Conservation (phyloP, 2,113 vertebrate genomes). For the Manacus vitellinus region DNA sequence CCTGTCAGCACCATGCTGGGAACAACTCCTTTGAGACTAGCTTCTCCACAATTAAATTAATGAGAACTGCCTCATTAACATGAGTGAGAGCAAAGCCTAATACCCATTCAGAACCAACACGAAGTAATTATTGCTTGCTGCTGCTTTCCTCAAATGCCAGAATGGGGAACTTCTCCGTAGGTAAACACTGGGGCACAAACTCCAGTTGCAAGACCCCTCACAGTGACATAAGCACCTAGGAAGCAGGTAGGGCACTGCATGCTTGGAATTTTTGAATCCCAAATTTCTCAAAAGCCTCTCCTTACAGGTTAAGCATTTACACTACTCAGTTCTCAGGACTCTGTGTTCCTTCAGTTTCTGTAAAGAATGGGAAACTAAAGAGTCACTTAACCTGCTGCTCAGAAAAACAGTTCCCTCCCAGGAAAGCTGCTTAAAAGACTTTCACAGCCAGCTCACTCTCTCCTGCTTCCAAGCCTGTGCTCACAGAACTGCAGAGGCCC, state of each 20-base stretch:
- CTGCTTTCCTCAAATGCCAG: neutral
- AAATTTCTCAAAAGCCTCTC: neutral
- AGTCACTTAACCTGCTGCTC: slow-evolving; percentile 58
- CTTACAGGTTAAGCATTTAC: neutral
- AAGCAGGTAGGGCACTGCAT: neutral
- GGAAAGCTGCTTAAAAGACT: neutral
- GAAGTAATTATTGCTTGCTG: neutral
- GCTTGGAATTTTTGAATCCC: neutral
- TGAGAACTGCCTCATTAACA: slow-evolving; percentile 24
- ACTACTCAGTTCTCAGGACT: neutral
- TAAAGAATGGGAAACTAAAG: slow-evolving; percentile 29
- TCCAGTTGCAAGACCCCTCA: neutral
- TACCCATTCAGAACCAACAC: neutral
- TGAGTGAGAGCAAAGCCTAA: neutral
- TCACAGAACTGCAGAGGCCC: neutral
- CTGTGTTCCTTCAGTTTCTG: neutral
- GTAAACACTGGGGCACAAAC: neutral
- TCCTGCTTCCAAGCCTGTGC: neutral
- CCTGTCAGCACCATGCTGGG: neutral
- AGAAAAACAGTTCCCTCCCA: slow-evolving; percentile 27
- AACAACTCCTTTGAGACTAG: slow-evolving; percentile 3
- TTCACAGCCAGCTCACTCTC: neutral
- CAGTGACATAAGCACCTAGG: neutral
- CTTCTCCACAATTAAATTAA: slow-evolving; percentile 10
- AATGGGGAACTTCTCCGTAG: neutral